Percentiles rank a stretch among this genome's conserved stretches.
Conservation (phyloP, 2,113 vertebrate species). For the Felis chaus region DNA sequence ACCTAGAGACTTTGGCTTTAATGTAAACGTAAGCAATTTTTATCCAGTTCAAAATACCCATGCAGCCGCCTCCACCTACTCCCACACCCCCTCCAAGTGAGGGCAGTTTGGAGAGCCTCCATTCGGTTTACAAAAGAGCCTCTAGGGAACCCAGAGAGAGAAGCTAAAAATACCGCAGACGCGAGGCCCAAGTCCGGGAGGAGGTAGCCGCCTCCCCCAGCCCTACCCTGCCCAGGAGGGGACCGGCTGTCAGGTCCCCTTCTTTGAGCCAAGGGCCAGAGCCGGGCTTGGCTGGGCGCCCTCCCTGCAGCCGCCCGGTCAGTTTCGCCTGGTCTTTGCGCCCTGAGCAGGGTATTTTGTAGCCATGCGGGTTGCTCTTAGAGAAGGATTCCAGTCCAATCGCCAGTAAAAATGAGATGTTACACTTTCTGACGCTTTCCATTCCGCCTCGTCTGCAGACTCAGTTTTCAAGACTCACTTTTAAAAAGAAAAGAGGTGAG, state of each 20-base stretch:
- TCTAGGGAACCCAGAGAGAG: not conserved
- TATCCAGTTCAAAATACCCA: not conserved
- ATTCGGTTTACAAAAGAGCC: not conserved
- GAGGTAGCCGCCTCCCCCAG: not conserved
- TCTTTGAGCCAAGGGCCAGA: not conserved
- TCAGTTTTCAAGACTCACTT: not conserved
- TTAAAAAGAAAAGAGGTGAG: not conserved
- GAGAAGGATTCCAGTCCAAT: not conserved
- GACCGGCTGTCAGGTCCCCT: not conserved
- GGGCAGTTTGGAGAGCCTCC: not conserved
- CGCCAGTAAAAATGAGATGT: not conserved
- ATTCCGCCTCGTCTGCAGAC: not conserved
- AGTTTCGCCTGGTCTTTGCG: not conserved
- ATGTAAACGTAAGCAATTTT: not conserved
- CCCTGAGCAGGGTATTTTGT: not conserved
- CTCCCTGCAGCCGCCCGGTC: fast-evolving
- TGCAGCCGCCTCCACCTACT: not conserved
- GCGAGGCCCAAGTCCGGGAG: not conserved
- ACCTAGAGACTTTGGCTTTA: not conserved
- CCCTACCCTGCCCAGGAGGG: fast-evolving
- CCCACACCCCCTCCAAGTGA: not conserved
- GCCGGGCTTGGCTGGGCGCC: not conserved
- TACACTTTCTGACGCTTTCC: not conserved
- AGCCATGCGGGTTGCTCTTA: not conserved
- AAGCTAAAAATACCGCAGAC: not conserved